Base-by-base conservation (phyloP, 2,797 vertebrate genomes). In the Salarias fasciatus region DNA sequence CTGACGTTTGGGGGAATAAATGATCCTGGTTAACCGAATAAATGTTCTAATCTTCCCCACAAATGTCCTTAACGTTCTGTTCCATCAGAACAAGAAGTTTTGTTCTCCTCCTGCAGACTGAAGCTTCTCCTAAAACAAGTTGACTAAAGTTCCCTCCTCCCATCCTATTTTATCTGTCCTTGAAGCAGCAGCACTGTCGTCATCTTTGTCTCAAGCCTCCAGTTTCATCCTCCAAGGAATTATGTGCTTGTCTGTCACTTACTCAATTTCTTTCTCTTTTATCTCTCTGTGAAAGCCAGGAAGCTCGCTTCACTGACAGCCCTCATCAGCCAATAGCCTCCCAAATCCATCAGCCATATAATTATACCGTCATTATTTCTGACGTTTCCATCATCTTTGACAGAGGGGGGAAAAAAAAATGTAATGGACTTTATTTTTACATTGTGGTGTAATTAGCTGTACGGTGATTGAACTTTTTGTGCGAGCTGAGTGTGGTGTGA, bases 21-120 rank as follows among this genome's bases (percentile, higher is more conserved):
- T 35, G 2, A 35, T 35, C 6, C 9, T 35, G 33, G 33, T 9
- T 35, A 0, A 6, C 8, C 31, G 15, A 40, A 50, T 35, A 43
- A 12, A 42, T 38, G 4, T n/a, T 36, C n/a, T 35, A 35, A 6
- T 35, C 6, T 6, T 35, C 35, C 18, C 18, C 3, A 24, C 18
- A 24, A 24, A 24, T 24, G 18, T 24, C 18, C 69, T 95, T 94
- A 84, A 92, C 80, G 0, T 89, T 95, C 0, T 87, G 43, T 95
- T 81, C 94, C 92, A 91, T 90, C 24, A n/a, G 46, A 18, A 62
- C 35, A 24, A 24, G 18, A 3, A 18, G 18, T 3, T 3, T 24
- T 3, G 24, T 3, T 18, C 18, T n/a, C n/a, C n/a, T n/a, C n/a
- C n/a, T n/a, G n/a, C 18, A 24, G 18, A 24, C 18, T n/a, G n/a